Evolutionary conservation across 2,888 invertebrate species (phyloP).

Genomic region (Callyntrura sp.): DNA sequence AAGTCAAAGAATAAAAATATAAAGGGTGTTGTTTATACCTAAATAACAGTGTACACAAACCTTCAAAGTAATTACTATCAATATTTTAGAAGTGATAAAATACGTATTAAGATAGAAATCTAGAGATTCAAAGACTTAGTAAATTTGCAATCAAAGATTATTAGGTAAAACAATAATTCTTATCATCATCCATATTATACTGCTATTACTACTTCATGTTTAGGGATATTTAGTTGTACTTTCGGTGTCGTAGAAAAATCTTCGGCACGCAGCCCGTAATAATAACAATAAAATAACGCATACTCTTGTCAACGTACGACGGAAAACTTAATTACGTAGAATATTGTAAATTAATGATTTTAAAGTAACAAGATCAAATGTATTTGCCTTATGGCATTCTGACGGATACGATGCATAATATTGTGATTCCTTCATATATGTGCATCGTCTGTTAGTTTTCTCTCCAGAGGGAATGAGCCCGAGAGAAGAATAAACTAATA

Average conservation of each 20-base stretch:
- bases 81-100: slow-evolving; percentile 59
- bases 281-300: neutral
- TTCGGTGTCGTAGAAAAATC: neutral
- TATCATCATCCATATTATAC: slow-evolving; percentile 13
- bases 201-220: neutral
- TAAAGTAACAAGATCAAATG: slow-evolving; percentile 10
- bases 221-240: slow-evolving; percentile 15
- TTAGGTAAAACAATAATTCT: slow-evolving; percentile 69
- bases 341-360: neutral
- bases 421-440: neutral
- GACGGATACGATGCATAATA: neutral
- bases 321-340: neutral
- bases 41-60: slow-evolving; percentile 67
- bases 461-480: neutral
- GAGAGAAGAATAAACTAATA: slow-evolving; percentile 60
- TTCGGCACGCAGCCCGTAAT: neutral
- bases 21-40: slow-evolving; percentile 16
- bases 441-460: neutral
- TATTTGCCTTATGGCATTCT: neutral
- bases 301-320: neutral
- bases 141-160: slow-evolving; percentile 76
- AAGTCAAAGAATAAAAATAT: too few relatives aligned
- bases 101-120: slow-evolving; percentile 67
- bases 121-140: slow-evolving; percentile 79
- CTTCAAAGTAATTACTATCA: slow-evolving; percentile 67